Evolutionary conservation across 2,888 invertebrate species (phyloP), one percentile per base, ranked within the genome.

Genomic region (Scaptodrosophila latifasciaeformis): DNA sequence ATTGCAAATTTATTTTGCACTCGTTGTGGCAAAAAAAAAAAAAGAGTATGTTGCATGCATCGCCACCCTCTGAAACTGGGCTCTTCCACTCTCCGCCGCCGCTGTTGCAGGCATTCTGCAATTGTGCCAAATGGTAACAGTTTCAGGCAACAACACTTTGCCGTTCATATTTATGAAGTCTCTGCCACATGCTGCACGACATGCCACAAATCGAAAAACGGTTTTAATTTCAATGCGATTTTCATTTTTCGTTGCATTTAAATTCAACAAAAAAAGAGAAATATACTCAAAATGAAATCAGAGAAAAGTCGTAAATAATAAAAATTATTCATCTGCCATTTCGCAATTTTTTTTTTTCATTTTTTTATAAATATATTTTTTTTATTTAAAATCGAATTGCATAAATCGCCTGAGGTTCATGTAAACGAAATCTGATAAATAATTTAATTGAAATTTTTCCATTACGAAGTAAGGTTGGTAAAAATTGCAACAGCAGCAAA

Each of bases 391-490:
- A 80, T 76, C 74, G 75, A 74, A 72, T 58, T 31, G 58, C 70
- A 77, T 80, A 80, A 81, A 75, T 79, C 57, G 47, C 48, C 43
- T 45, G 60, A 37, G 74, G 77, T n/a, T n/a, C n/a, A n/a, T n/a
- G n/a, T n/a, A 60, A 70, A 59, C 60, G 57, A 49, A 48, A 46
- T 15, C 63, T 56, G 75, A 76, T 81, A 80, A 76, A 74, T 82
- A 76, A 69, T 82, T 76, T 77, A 82, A 82, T 76, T 78, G 82
- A 76, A 80, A 65, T 60, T 72, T 70, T 79, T 77, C 60, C 66
- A 59, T 70, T 57, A 54, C 48, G 30, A 31, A 27, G 52, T 35
- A 44, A 31, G 17, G 17, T 40, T 27, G 29, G 10, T 15, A 12
- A 31, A 50, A n/a, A n/a, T n/a, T n/a, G n/a, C 37, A 47, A 62